These are phyloP conservation scores for Melanerpes aurifrons DNA, from an alignment of 2,113 vertebrate species.

Conservation along the genomic window DNA sequence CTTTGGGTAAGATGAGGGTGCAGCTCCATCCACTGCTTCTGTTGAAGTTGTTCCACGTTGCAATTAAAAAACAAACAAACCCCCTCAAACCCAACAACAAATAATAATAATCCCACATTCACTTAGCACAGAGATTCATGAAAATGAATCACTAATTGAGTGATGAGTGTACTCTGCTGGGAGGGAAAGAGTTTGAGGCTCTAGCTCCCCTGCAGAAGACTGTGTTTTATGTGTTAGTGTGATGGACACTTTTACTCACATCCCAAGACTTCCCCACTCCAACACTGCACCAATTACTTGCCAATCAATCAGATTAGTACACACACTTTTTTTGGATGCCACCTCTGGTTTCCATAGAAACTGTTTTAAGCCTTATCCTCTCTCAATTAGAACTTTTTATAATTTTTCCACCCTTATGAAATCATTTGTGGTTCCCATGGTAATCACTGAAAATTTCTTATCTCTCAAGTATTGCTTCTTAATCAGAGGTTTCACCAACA, in stretches of 20 bases:
- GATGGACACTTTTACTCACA: slow-evolving; percentile 11
- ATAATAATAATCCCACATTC: background rate
- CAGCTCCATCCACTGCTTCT: background rate
- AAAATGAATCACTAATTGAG: background rate
- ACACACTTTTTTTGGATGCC: slow-evolving; percentile 66
- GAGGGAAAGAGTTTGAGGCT: background rate
- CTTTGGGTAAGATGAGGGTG: background rate
- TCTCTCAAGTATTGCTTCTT: slow-evolving; percentile 32
- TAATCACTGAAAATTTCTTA: slow-evolving; percentile 60
- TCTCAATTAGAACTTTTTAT: slow-evolving; percentile 71
- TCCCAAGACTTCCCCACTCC: slow-evolving; percentile 10
- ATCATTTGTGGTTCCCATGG: slow-evolving; percentile 71
- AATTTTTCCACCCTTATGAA: slow-evolving; percentile 69
- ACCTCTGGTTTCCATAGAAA: slow-evolving; percentile 74
- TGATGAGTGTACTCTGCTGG: background rate
- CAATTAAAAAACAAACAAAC: background rate
- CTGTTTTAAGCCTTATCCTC: slow-evolving; percentile 53
- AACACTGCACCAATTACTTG: slow-evolving; percentile 58
- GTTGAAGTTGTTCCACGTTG: background rate
- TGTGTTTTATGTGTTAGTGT: background rate
- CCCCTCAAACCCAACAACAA: too few species aligned
- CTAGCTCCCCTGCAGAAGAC: background rate
- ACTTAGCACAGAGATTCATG: background rate
- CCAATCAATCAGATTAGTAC: slow-evolving; percentile 59
- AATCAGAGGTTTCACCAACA: slow-evolving; percentile 38